Conservation (phyloP, 2,888 invertebrate genomes). For the Boloria selene region DNA sequence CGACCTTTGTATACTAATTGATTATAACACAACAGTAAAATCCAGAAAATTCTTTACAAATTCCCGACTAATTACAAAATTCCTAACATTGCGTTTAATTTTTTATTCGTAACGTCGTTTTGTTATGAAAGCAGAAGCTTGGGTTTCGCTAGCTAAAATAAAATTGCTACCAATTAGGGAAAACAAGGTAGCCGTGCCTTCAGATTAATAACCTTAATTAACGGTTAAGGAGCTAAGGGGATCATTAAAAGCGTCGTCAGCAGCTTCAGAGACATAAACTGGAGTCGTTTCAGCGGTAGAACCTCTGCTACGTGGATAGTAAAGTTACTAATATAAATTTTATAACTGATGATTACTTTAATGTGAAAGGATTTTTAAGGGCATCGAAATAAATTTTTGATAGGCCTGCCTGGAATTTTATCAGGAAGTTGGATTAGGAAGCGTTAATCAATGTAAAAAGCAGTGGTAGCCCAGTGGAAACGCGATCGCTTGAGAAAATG, state of each 20-base stretch:
- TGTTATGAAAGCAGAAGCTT: constrained; percentile 64
- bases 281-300: constrained; percentile 38
- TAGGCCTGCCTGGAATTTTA: background rate
- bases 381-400: constrained; percentile 14
- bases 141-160: constrained; percentile 64
- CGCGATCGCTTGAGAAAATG: no score
- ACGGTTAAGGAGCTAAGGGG: constrained; percentile 65
- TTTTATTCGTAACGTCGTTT: constrained; percentile 47
- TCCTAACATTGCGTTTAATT: constrained; percentile 40
- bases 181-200: constrained; percentile 76
- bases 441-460: background rate
- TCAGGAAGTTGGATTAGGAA: background rate
- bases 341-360: constrained; percentile 26
- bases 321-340: constrained; percentile 34
- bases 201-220: constrained; percentile 79
- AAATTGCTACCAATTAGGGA: constrained; percentile 77
- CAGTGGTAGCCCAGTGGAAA: no score
- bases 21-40: constrained; percentile 26
- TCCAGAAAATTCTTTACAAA: constrained; percentile 23
- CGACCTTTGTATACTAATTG: constrained; percentile 28
- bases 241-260: constrained; percentile 60
- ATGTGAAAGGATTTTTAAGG: constrained; percentile 22
- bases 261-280: constrained; percentile 55
- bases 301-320: constrained; percentile 23
- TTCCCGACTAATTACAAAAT: constrained; percentile 35